A percentile compares a stretch with the other conserved stretches of the same genome.
Conservation (phyloP, 1,140 invertebrate species). For the Thaumetopoea pityocampa region DNA sequence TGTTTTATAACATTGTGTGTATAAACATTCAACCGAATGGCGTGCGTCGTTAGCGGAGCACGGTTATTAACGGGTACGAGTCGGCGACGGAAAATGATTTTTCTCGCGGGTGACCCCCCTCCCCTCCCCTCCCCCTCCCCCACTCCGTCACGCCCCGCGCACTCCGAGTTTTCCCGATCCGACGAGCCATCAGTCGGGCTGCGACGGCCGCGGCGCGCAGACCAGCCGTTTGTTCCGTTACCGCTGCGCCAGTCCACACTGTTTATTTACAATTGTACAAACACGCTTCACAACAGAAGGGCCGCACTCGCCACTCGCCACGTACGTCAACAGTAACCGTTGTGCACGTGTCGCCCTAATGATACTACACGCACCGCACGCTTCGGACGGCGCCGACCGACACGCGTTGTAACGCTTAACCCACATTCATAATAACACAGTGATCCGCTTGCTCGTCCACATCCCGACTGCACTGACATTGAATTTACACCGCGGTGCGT, state of each 20-base stretch:
- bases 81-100: too few species aligned
- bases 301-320: conserved; percentile 53
- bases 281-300: conserved; percentile 42
- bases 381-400: conserved; percentile 17
- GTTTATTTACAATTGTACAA: conserved; percentile 53
- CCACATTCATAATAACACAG: conserved; percentile 32
- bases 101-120: too few species aligned
- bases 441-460: conserved; percentile 16
- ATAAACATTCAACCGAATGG: too few species aligned
- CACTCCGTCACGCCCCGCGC: conserved; percentile 30
- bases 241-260: conserved; percentile 30
- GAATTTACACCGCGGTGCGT: too few species aligned
- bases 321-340: conserved; percentile 35
- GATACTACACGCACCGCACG: not conserved
- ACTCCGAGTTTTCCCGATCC: conserved; percentile 20
- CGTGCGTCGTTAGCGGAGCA: too few species aligned
- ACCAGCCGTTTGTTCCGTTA: conserved; percentile 26
- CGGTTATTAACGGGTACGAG: conserved; percentile 9
- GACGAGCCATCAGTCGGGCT: conserved; percentile 42
- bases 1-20: too few species aligned
- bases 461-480: too few species aligned
- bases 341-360: not conserved
- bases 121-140: too few species aligned
- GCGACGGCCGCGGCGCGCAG: conserved; percentile 44
- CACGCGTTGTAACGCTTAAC: conserved; percentile 32